Evolutionary conservation across 2,113 vertebrate species (phyloP).

Genomic region (Hyperopisus bebe): DNA sequence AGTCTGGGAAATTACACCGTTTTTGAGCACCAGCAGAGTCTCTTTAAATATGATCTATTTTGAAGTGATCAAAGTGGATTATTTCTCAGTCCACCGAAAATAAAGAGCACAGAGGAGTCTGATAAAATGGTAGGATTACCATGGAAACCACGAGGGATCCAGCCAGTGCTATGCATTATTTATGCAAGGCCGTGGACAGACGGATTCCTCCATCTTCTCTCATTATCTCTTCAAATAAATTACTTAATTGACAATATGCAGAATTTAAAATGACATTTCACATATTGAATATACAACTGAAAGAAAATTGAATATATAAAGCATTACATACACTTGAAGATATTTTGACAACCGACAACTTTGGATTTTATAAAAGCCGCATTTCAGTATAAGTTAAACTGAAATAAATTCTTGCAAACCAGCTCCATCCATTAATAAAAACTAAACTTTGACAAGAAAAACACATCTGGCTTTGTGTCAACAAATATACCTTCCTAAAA

Average conservation of each 20-base stretch:
- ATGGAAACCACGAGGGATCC: constrained; percentile 25
- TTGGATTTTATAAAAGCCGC: background rate
- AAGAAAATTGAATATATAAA: background rate
- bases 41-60: background rate
- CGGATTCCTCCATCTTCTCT: background rate
- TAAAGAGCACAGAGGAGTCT: background rate
- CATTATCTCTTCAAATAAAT: constrained; percentile 2
- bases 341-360: background rate
- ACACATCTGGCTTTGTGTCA: background rate
- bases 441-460: background rate
- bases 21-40: background rate
- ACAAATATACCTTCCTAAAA: background rate
- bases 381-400: background rate
- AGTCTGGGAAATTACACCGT: background rate
- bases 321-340: background rate
- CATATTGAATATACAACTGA: background rate
- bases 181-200: constrained; percentile 3
- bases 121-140: constrained; percentile 25
- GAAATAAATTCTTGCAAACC: background rate
- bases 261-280: background rate
- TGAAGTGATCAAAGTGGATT: background rate
- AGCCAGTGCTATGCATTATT: constrained; percentile 23
- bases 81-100: background rate
- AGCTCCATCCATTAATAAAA: background rate
- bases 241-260: background rate